Percentiles rank a stretch among this genome's conserved stretches.
Conservation (phyloP, 2,888 invertebrate genomes). For the Rotaria macrura region DNA sequence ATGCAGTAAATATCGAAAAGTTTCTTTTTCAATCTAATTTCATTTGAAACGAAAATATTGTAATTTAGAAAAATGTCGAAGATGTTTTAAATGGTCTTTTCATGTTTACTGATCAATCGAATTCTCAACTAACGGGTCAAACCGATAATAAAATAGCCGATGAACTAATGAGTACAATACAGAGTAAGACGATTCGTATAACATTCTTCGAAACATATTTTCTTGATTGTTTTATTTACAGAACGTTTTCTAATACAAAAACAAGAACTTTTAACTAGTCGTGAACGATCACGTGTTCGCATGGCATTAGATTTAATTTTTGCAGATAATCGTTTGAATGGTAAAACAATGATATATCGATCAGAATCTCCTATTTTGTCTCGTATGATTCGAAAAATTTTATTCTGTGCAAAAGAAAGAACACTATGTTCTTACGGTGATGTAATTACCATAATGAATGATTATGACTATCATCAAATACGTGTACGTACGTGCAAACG, state of each 20-base stretch:
- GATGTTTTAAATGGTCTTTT: not conserved
- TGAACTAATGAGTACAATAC: not conserved
- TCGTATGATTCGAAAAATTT: not conserved
- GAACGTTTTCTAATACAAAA: not conserved
- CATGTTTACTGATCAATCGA: not conserved
- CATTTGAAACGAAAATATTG: not conserved
- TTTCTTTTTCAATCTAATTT: not conserved
- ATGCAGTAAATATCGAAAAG: not conserved
- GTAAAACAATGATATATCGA: not conserved
- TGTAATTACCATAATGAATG: not conserved
- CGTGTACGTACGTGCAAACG: not conserved
- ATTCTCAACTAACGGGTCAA: not conserved
- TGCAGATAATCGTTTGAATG: not conserved
- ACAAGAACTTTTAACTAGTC: not conserved
- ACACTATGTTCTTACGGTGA: not conserved
- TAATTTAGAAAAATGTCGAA: not conserved
- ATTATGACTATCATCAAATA: not conserved
- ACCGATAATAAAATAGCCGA: not conserved
- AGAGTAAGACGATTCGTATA: not conserved
- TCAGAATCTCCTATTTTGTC: not conserved
- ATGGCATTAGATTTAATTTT: not conserved
- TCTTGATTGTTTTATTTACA: no score
- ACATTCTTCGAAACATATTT: not conserved
- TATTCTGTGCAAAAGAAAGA: not conserved
- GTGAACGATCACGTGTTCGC: not conserved